These are phyloP conservation scores for Platygyra sinensis DNA, from an alignment of 64 coral and sea anemone species.

Conservation along the genomic window DNA sequence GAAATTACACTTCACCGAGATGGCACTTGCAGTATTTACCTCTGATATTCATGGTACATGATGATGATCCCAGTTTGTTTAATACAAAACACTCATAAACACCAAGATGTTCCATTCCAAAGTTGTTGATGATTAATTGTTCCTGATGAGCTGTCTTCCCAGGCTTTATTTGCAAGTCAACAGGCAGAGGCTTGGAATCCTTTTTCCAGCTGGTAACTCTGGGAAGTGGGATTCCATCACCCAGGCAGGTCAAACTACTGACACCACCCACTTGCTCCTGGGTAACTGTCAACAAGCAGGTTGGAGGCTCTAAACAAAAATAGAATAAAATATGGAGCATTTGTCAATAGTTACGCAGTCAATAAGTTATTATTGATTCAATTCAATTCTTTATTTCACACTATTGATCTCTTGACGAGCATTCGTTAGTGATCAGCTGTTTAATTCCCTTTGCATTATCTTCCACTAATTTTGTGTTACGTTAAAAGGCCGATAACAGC, in stretches of 20 bases:
- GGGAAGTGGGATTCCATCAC: constrained; percentile 67
- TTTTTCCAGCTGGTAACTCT: constrained; percentile 60
- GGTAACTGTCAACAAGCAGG: constrained; percentile 42
- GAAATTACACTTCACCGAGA: not conserved
- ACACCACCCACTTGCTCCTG: constrained; percentile 9
- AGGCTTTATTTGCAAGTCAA: constrained; percentile 24
- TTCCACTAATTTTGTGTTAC: no score
- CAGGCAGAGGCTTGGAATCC: constrained; percentile 39
- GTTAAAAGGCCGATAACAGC: no score
- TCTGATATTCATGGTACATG: constrained; percentile 45
- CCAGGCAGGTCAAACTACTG: constrained; percentile 50
- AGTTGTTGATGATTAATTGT: constrained; percentile 58
- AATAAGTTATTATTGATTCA: no score
- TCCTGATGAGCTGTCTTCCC: constrained; percentile 25
- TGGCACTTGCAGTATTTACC: constrained; percentile 37
- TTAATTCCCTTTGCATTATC: no score
- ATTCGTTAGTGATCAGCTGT: no score
- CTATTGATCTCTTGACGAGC: no score
- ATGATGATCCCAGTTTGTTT: constrained; percentile 13
- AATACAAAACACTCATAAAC: constrained; percentile 69
- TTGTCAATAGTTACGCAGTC: no score
- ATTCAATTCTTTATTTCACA: no score
- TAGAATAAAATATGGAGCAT: not conserved
- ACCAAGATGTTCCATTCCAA: constrained; percentile 73
- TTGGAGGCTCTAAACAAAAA: constrained; percentile 54